Evolutionary conservation across 2,113 vertebrate species (phyloP), one percentile per base, ranked within the genome.

Genomic region (Bambusicola thoracicus): DNA sequence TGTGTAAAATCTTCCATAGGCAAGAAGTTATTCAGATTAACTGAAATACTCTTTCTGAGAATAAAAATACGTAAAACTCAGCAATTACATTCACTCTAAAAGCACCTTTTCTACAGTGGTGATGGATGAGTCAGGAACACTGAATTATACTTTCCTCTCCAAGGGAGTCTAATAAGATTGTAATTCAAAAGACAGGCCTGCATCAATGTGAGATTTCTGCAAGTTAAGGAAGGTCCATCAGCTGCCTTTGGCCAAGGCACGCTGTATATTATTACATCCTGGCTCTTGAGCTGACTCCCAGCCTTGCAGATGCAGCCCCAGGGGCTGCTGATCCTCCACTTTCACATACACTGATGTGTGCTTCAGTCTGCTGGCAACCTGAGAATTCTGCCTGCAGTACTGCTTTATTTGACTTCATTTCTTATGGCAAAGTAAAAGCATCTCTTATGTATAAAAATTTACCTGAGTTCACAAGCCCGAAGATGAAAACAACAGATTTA

Each of bases 21-120:
- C n/a, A 89, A 36, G 55, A 82, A 68, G 4, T 58, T 59, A 44
- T 51, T 81, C 34, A 36, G 17, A 55, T 78, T 53, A 76, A 61
- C 30, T 77, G 8, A n/a, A 6, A 13, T 46, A 56, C 7, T n/a
- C 24, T 68, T 38, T 32, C 73, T 51, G 36, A 76, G 27, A 61
- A 69, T 25, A 53, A 76, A 81, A 48, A 5, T 48, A 63, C 8
- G 21, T 49, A 44, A 4, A 82, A 79, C 48, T 15, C 36, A 72
- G 63, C 4, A 53, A 13, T 49, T 84, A 79, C 1, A 2, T 72
- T 59, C 85, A 6, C 11, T 76, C 10, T 56, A 36, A 75, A 58
- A 79, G 7, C 34, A 59, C 3, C 7, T 55, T 14, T 87, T 2
- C 0, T 43, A 4, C 13, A 38, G 7, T 20, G 10, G 24, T n/a